Percentiles rank a stretch among this genome's conserved stretches.
These are phyloP conservation scores for Drosophila watanabei DNA, from an alignment of 1,140 invertebrate species.

Conservation along the genomic window DNA sequence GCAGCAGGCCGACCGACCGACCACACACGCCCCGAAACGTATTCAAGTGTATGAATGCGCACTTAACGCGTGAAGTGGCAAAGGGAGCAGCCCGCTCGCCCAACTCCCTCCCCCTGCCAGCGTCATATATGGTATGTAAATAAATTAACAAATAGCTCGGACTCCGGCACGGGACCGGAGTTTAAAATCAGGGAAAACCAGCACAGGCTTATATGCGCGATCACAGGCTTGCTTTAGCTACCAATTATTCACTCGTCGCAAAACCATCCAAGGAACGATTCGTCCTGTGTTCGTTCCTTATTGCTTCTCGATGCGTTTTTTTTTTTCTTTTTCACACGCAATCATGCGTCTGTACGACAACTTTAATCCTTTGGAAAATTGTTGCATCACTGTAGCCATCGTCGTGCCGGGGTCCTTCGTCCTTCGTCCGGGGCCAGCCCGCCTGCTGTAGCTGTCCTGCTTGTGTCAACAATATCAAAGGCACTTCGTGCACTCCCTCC, in stretches of 20 bases:
- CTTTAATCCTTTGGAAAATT: conserved; percentile 62
- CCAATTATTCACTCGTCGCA: not conserved
- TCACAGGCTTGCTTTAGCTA: not conserved
- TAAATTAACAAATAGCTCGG: conserved; percentile 12
- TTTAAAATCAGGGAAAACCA: not conserved
- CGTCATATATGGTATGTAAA: conserved; percentile 1
- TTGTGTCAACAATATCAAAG: conserved; percentile 66
- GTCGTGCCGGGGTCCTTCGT: not conserved
- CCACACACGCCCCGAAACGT: conserved; percentile 44
- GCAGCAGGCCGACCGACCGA: not conserved
- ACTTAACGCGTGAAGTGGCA: conserved; percentile 73
- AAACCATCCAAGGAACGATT: not conserved
- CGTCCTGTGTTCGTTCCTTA: conserved; percentile 10
- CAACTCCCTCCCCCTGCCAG: not conserved
- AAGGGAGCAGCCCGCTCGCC: conserved; percentile 28
- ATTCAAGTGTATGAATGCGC: conserved; percentile 71
- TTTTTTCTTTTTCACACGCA: conserved; percentile 26
- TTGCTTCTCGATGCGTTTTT: conserved; percentile 23
- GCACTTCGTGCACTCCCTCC: conserved; percentile 41
- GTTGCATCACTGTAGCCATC: conserved; percentile 29
- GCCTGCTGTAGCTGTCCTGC: conserved; percentile 18
- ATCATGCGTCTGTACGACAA: conserved; percentile 58
- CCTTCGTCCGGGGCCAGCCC: conserved; percentile 8
- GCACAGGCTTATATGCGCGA: not conserved
- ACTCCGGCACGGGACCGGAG: not conserved